phyloP scores from a whole-genome alignment of 64 coral and sea anemone genomes.

The Montipora foliosa region DNA sequence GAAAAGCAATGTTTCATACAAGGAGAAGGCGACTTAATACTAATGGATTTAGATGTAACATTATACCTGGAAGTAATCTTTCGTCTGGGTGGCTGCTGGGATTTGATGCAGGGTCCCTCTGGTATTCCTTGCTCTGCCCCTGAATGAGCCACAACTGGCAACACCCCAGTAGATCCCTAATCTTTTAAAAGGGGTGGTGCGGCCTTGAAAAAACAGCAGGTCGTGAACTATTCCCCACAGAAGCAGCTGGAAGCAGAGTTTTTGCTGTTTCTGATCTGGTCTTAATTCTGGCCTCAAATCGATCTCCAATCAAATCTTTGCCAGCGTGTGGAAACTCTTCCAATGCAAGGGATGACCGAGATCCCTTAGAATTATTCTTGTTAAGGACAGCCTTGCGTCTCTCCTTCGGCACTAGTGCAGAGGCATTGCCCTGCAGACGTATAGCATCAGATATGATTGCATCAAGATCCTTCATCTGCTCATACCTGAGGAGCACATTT shows the following conservation, averaged over 20 bases:
- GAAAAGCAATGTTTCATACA: conserved; percentile 55
- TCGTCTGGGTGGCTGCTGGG: conserved; percentile 20
- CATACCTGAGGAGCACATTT: background rate
- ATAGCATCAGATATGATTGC: background rate
- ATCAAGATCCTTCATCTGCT: background rate
- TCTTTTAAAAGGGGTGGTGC: conserved; percentile 25
- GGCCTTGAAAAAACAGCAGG: conserved; percentile 22
- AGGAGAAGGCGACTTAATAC: conserved; percentile 13
- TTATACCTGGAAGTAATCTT: conserved; percentile 16
- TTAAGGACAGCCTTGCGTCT: background rate
- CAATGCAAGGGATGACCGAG: no score
- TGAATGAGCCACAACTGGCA: conserved; percentile 24
- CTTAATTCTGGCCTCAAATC: conserved; percentile 55
- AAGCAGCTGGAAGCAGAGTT: conserved; percentile 42
- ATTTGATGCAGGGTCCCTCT: conserved; percentile 22
- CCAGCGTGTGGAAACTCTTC: no score
- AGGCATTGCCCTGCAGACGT: conserved; percentile 32
- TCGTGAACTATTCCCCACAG: conserved; percentile 43
- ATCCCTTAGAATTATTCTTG: conserved; percentile 1
- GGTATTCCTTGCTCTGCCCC: background rate
- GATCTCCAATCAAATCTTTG: conserved; percentile 32
- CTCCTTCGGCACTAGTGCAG: conserved; percentile 22
- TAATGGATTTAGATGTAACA: conserved; percentile 49
- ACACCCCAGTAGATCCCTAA: background rate
- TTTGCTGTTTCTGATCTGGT: conserved; percentile 55